Evolutionary conservation across 2,888 invertebrate genomes (phyloP).

Genomic region (Leucoma salicis): DNA sequence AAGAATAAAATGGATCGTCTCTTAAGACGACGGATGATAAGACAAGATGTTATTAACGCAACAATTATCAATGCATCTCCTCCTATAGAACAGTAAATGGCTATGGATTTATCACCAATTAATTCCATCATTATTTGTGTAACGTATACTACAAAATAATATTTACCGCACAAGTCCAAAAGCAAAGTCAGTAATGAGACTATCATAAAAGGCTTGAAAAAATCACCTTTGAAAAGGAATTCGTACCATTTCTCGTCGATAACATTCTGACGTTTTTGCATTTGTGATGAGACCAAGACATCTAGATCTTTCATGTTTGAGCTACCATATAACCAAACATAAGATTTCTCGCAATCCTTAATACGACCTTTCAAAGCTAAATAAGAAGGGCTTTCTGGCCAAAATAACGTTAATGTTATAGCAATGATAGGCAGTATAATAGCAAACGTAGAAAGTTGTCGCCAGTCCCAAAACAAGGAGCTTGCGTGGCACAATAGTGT

Average conservation of each 20-base stretch:
- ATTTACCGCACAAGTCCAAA: slow-evolving; percentile 43
- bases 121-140: slow-evolving; percentile 44
- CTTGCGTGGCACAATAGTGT: slow-evolving; percentile 14
- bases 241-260: slow-evolving; percentile 16
- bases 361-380: slow-evolving; percentile 44
- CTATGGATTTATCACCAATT: slow-evolving; percentile 34
- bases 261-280: slow-evolving; percentile 10
- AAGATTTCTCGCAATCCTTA: slow-evolving; percentile 40
- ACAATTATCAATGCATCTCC: slow-evolving; percentile 38
- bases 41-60: slow-evolving; percentile 34
- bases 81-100: slow-evolving; percentile 40
- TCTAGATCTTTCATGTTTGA: slow-evolving; percentile 32
- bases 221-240: slow-evolving; percentile 35
- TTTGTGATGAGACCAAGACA: slow-evolving; percentile 32
- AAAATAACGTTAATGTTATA: neutral
- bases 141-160: slow-evolving; percentile 42
- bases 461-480: neutral
- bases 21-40: slow-evolving; percentile 34
- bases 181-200: slow-evolving; percentile 34
- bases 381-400: slow-evolving; percentile 47
- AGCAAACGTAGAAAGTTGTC: neutral
- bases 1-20: slow-evolving; percentile 41
- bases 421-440: neutral
- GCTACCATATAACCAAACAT: slow-evolving; percentile 25
- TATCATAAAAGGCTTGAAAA: slow-evolving; percentile 39